Percentiles rank a stretch among this genome's conserved stretches.
Evolutionary conservation across 2,797 vertebrate genomes (phyloP).

Genomic region (Trachops cirrhosus): DNA sequence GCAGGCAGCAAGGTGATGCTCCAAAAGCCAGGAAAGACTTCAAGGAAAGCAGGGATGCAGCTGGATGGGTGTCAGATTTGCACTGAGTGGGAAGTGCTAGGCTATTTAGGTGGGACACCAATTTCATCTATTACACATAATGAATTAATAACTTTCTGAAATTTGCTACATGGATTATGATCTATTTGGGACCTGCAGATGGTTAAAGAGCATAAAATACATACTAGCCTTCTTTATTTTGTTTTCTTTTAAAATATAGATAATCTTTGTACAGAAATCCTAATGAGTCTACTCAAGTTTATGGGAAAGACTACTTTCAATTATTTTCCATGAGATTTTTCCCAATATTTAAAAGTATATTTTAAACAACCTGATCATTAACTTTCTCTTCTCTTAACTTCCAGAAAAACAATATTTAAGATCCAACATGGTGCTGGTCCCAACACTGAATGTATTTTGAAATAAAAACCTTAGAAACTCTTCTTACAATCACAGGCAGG

Average conservation of each 20-base stretch:
- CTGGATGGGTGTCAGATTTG: not conserved
- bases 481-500: not conserved
- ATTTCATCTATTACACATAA: not conserved
- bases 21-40: not conserved
- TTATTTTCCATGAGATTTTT: not conserved
- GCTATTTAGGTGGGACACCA: not conserved
- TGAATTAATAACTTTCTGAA: not conserved
- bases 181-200: not conserved
- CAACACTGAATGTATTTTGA: slow-evolving; percentile 11
- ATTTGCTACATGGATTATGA: not conserved
- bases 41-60: not conserved
- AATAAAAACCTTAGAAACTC: not conserved
- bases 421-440: not conserved
- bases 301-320: not conserved
- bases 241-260: not conserved
- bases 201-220: not conserved
- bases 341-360: not conserved
- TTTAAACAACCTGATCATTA: not conserved
- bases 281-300: not conserved
- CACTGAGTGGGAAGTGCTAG: not conserved
- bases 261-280: not conserved
- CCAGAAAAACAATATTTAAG: not conserved
- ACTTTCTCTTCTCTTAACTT: not conserved
- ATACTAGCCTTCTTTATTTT: not conserved
- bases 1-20: not conserved